Percentiles rank a stretch among this genome's conserved stretches.
phyloP scores from a whole-genome alignment of 1,140 invertebrate genomes.

The Whitmania pigra region DNA sequence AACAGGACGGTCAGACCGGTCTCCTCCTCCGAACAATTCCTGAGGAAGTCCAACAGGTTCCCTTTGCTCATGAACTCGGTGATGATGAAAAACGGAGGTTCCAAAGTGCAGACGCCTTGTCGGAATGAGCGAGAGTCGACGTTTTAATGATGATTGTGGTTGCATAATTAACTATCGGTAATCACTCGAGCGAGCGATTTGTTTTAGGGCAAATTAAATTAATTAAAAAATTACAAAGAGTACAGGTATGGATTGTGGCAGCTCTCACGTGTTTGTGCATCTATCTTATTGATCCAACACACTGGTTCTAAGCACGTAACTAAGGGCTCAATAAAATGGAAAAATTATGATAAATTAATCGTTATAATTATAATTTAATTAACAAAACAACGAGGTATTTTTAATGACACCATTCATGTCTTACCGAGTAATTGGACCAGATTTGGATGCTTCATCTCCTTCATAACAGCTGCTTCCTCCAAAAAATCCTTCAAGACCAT shows the following conservation, averaged over 20 bases:
- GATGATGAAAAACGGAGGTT: constrained; percentile 97
- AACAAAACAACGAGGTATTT: no score
- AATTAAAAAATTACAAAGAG: no score
- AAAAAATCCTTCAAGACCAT: constrained; percentile 99
- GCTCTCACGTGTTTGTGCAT: no score
- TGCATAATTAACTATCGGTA: no score
- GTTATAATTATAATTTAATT: no score
- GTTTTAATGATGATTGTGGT: not conserved
- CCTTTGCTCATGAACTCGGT: constrained; percentile 98
- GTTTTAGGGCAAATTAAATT: no score
- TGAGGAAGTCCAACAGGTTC: constrained; percentile 86
- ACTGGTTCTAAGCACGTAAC: no score
- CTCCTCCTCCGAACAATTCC: constrained; percentile 72
- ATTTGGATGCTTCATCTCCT: constrained; percentile 98
- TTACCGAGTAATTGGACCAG: constrained; percentile 79
- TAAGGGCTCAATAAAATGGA: no score
- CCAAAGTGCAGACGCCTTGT: constrained; percentile 79
- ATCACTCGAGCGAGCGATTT: no score
- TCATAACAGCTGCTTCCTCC: constrained; percentile 98
- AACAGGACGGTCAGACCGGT: constrained; percentile 88
- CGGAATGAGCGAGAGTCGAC: not conserved
- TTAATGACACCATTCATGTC: not conserved
- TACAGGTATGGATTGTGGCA: no score
- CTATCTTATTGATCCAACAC: no score
- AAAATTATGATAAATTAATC: no score